These are phyloP conservation scores for Drosophila sulfurigaster DNA, from an alignment of 1,140 invertebrate species.

Conservation along the genomic window DNA sequence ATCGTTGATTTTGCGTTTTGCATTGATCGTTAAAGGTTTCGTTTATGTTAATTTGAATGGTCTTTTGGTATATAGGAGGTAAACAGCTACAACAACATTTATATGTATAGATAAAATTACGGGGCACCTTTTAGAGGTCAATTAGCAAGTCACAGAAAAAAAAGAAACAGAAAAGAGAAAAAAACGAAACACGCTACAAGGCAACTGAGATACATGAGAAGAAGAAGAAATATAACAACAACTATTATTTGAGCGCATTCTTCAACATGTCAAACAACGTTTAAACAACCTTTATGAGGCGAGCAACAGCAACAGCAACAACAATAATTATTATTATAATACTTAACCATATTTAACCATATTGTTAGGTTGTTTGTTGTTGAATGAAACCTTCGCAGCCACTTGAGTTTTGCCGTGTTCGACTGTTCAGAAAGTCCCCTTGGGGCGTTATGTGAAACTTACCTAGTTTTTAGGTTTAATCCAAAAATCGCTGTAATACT, in stretches of 20 bases:
- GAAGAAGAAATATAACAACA: conserved; percentile 8
- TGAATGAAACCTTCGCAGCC: conserved; percentile 60
- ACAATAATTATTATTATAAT: conserved; percentile 24
- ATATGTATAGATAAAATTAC: conserved; percentile 42
- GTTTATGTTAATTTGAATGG: conserved; percentile 58
- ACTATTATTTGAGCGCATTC: conserved; percentile 37
- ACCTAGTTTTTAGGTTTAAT: conserved; percentile 55
- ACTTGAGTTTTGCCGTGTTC: conserved; percentile 15
- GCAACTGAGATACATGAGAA: conserved; percentile 17
- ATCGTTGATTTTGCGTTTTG: conserved; percentile 8
- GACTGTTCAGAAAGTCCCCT: neutral
- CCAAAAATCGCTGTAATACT: conserved; percentile 46
- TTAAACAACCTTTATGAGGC: conserved; percentile 31
- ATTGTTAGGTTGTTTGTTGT: conserved; percentile 4
- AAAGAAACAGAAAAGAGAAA: neutral
- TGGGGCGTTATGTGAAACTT: conserved; percentile 21
- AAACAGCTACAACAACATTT: neutral
- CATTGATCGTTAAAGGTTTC: conserved; percentile 43
- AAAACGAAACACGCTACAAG: conserved; percentile 44
- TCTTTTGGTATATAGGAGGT: conserved; percentile 18
- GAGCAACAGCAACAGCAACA: conserved; percentile 43
- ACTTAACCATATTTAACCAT: conserved; percentile 9
- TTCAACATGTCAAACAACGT: conserved; percentile 49
- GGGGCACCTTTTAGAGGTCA: conserved; percentile 71
- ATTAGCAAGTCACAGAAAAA: conserved; percentile 62